phyloP scores from a whole-genome alignment of 1,140 invertebrate genomes.

The Bombus cullumanus region DNA sequence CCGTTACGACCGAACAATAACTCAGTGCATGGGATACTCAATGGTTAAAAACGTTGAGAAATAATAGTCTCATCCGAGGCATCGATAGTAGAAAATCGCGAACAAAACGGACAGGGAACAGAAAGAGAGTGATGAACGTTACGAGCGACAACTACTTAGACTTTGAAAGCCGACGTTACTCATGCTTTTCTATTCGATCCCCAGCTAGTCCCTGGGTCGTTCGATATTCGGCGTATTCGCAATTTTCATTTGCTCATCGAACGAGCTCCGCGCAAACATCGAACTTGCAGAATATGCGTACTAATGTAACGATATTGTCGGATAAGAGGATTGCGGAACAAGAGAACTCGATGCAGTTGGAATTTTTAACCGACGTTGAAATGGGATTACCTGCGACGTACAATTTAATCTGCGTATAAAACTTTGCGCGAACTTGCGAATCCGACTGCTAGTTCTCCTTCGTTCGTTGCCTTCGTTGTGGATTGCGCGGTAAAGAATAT shows the following conservation, averaged over 20 bases:
- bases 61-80: conserved; percentile 40
- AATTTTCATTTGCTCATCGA: conserved; percentile 22
- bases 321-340: conserved; percentile 28
- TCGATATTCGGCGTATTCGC: conserved; percentile 34
- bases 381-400: conserved; percentile 25
- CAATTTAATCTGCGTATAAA: conserved; percentile 51
- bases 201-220: not conserved
- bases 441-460: not conserved
- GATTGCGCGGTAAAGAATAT: not conserved
- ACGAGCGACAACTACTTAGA: conserved; percentile 43
- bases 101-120: not conserved
- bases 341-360: conserved; percentile 7
- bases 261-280: not conserved
- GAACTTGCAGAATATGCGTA: not conserved
- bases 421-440: conserved; percentile 25
- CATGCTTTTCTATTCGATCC: conserved; percentile 37
- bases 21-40: not conserved
- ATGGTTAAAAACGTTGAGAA: conserved; percentile 46
- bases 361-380: conserved; percentile 27
- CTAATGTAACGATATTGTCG: not conserved
- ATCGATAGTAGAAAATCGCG: not conserved
- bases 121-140: conserved; percentile 24
- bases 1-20: conserved; percentile 6
- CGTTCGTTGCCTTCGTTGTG: not conserved
- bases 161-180: conserved; percentile 49